Evolutionary conservation across 1,140 invertebrate species (phyloP).

Genomic region (Drosophila parvula): DNA sequence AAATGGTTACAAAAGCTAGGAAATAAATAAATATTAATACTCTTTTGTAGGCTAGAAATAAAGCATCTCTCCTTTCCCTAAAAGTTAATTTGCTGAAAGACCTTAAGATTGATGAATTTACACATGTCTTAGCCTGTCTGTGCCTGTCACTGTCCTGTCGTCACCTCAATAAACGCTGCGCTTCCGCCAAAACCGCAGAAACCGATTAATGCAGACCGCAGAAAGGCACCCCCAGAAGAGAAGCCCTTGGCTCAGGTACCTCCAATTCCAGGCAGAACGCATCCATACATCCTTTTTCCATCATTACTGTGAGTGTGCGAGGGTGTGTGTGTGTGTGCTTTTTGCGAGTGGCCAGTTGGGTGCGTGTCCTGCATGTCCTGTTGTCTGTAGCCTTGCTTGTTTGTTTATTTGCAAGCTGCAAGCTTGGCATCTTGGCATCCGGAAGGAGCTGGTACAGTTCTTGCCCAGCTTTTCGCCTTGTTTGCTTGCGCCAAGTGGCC

Average conservation of each 20-base stretch:
- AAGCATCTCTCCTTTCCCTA: too few relatives aligned
- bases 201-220: slow-evolving; percentile 25
- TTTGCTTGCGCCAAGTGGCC: slow-evolving; percentile 44
- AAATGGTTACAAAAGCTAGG: too few relatives aligned
- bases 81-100: neutral
- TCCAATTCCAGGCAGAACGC: neutral
- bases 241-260: neutral
- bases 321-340: neutral
- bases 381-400: slow-evolving; percentile 16
- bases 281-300: neutral
- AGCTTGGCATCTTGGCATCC: slow-evolving; percentile 43
- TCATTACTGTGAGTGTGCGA: neutral
- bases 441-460: slow-evolving; percentile 8
- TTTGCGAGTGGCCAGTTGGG: neutral
- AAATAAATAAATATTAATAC: too few relatives aligned
- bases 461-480: slow-evolving; percentile 9
- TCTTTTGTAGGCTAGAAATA: neutral
- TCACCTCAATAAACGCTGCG: neutral
- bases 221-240: neutral
- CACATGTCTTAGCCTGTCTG: neutral
- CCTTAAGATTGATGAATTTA: neutral
- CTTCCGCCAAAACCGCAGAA: slow-evolving; percentile 19
- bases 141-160: neutral
- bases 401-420: slow-evolving; percentile 44
- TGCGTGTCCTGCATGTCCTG: slow-evolving; percentile 26